Conservation (phyloP, 2,797 vertebrate species). For the Tinamus major region DNA sequence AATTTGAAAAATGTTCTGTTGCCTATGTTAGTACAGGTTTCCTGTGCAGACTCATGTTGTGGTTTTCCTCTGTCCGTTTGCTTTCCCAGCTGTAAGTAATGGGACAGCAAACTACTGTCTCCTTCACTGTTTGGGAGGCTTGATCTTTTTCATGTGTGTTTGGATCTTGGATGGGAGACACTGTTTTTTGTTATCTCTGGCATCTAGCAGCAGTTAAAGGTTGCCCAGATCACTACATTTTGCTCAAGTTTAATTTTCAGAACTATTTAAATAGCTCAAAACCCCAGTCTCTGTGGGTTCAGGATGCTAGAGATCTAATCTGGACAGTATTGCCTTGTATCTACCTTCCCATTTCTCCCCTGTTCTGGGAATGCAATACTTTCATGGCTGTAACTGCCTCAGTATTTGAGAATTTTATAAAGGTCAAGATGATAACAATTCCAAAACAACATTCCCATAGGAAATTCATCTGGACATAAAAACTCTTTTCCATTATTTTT, state of each 20-base stretch:
- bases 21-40: neutral
- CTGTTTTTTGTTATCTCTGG: neutral
- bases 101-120: neutral
- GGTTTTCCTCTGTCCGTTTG: neutral
- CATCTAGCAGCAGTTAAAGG: neutral
- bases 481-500: neutral
- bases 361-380: constrained; percentile 7
- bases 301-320: neutral
- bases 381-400: neutral
- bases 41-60: neutral
- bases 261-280: constrained; percentile 10
- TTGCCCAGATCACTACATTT: neutral
- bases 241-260: constrained; percentile 45
- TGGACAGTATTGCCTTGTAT: neutral
- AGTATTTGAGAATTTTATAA: constrained; percentile 38
- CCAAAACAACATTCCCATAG: constrained; percentile 26
- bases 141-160: neutral
- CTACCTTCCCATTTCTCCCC: neutral
- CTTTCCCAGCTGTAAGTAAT: neutral
- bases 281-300: neutral
- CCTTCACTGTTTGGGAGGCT: neutral
- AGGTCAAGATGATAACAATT: neutral
- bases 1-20: neutral
- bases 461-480: constrained; percentile 36
- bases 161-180: neutral